Conservation (phyloP, 2,797 vertebrate species). For the Acanthornis magna region DNA sequence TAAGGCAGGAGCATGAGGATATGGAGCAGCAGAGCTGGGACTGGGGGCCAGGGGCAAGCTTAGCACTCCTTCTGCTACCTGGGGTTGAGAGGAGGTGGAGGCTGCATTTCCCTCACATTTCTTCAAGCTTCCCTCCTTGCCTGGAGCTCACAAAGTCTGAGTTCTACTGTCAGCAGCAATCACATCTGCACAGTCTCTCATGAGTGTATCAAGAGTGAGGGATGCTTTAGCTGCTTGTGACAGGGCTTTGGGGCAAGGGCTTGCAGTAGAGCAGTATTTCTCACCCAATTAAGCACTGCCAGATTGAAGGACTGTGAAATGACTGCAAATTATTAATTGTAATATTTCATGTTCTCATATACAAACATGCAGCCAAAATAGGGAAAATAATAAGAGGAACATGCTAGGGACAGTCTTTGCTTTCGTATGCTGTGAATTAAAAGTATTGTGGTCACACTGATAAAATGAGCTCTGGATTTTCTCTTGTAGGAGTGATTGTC, state of each 20-base stretch:
- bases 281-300: neutral
- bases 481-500: neutral
- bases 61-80: neutral
- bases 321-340: neutral
- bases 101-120: neutral
- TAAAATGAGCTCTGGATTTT: conserved; percentile 12
- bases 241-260: neutral
- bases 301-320: neutral
- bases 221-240: neutral
- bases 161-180: neutral
- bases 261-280: neutral
- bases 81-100: neutral
- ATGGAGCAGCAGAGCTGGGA: neutral
- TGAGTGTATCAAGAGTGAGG: neutral
- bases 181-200: neutral
- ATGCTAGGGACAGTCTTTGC: neutral
- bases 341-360: neutral
- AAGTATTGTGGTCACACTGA: neutral
- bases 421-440: conserved; percentile 2
- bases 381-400: neutral
- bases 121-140: neutral
- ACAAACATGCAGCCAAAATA: neutral
- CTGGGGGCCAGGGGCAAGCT: neutral
- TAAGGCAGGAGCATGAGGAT: neutral
- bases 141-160: neutral